A percentile compares a stretch with the other conserved stretches of the same genome.
Evolutionary conservation across 2,888 invertebrate genomes (phyloP).

Genomic region (Drosophila paracracens): DNA sequence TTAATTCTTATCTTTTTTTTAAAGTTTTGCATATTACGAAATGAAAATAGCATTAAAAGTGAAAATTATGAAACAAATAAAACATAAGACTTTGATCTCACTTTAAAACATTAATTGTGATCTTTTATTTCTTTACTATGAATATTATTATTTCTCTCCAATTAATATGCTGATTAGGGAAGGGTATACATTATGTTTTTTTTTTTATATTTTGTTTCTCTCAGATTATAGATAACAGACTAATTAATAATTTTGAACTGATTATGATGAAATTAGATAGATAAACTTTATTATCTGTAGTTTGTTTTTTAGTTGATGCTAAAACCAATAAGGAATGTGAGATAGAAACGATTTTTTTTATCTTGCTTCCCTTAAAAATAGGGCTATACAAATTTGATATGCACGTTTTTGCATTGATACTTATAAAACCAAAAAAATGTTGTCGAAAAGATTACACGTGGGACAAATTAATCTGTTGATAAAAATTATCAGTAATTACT

Average conservation of each 20-base stretch:
- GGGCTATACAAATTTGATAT: not conserved
- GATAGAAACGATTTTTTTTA: not conserved
- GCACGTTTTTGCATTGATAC: not conserved
- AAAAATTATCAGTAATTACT: constrained; percentile 41
- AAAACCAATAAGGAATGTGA: not conserved
- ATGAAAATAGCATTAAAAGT: constrained; percentile 56
- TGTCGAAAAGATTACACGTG: constrained; percentile 31
- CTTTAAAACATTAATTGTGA: constrained; percentile 43
- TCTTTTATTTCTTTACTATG: constrained; percentile 2
- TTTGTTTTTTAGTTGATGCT: not conserved
- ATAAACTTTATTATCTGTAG: not conserved
- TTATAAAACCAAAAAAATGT: not conserved
- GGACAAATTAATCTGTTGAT: constrained; percentile 42
- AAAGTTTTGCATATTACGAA: constrained; percentile 59
- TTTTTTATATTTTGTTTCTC: too few relatives aligned
- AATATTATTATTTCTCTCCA: not conserved
- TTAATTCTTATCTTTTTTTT: constrained; percentile 65
- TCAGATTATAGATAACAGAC: not conserved
- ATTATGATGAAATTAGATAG: not conserved
- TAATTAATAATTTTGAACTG: not conserved
- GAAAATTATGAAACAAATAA: constrained; percentile 64
- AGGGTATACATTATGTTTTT: too few relatives aligned
- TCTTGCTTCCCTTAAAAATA: not conserved
- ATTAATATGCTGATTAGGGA: too few relatives aligned
- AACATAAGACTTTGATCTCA: constrained; percentile 71